Conservation (phyloP, 2,113 vertebrate species). For the Regulus satrapa region DNA sequence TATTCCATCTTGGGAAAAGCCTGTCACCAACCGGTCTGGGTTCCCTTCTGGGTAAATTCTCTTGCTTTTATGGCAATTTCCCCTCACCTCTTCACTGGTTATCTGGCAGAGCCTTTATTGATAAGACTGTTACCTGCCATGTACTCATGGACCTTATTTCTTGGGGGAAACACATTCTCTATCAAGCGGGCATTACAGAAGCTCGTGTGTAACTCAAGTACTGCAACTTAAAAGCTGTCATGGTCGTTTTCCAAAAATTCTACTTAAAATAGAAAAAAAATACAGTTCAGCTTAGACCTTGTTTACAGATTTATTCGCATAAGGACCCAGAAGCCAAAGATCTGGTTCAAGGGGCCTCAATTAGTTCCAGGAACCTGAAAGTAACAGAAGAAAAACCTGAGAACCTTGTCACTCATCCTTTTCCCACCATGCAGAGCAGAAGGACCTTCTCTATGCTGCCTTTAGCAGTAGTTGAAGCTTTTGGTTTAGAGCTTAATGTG, state of each 20-base stretch:
- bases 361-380: constrained; percentile 25
- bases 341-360: background rate
- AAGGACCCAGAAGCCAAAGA: background rate
- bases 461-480: background rate
- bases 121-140: background rate
- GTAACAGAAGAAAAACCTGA: background rate
- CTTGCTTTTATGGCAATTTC: background rate
- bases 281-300: background rate
- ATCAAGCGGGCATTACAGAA: background rate
- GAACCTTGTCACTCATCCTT: background rate
- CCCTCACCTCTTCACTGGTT: background rate
- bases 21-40: background rate
- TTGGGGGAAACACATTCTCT: too few species aligned
- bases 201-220: background rate
- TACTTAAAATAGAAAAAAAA: background rate
- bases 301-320: constrained; percentile 20
- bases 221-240: background rate
- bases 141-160: background rate
- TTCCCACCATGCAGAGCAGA: background rate
- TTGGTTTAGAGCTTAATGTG: background rate
- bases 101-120: background rate
- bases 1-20: background rate
- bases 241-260: background rate
- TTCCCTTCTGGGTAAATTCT: background rate
- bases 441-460: rapidly evolving